Base-by-base conservation (phyloP, 2,888 invertebrate genomes). In the Gymnoscelis rufifasciata region DNA sequence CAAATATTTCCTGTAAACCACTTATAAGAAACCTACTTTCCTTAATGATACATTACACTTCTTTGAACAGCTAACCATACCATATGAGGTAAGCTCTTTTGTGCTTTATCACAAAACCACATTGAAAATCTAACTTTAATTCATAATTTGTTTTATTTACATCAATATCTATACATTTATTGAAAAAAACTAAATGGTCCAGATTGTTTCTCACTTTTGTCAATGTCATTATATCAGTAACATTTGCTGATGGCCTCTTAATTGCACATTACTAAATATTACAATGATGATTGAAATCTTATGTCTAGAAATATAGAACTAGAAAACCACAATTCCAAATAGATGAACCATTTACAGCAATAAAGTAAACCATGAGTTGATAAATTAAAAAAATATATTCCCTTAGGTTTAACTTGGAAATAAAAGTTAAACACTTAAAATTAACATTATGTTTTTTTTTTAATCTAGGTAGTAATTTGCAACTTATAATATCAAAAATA, bases 1-100 rank as follows among this genome's bases (percentile, higher is more conserved):
- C n/a, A n/a, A n/a, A n/a, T n/a, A n/a, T n/a, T n/a, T n/a, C n/a
- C n/a, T n/a, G n/a, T n/a, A n/a, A n/a, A n/a, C n/a, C n/a, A n/a
- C n/a, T n/a, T n/a, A n/a, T n/a, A n/a, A n/a, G n/a, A n/a, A n/a
- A n/a, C n/a, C n/a, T n/a, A n/a, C n/a, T n/a, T n/a, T n/a, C n/a
- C n/a, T n/a, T n/a, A n/a, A n/a, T n/a, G n/a, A n/a, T n/a, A 15
- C 6, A 19, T 11, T 23, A 35, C 10, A 35, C 10, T n/a, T n/a
- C n/a, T n/a, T n/a, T n/a, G n/a, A n/a, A n/a, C n/a, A n/a, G n/a
- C n/a, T n/a, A n/a, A n/a, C n/a, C n/a, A n/a, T n/a, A n/a, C n/a
- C n/a, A n/a, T n/a, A 35, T 6, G 10, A 15, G 35, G 35, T 35
- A 35, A 35, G 35, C 35, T 35, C 35, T 35, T 24, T 28, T 29